Percentiles rank a stretch among this genome's conserved stretches.
Evolutionary conservation across 1,140 invertebrate genomes (phyloP).

Genomic region (Drosophila lowei): DNA sequence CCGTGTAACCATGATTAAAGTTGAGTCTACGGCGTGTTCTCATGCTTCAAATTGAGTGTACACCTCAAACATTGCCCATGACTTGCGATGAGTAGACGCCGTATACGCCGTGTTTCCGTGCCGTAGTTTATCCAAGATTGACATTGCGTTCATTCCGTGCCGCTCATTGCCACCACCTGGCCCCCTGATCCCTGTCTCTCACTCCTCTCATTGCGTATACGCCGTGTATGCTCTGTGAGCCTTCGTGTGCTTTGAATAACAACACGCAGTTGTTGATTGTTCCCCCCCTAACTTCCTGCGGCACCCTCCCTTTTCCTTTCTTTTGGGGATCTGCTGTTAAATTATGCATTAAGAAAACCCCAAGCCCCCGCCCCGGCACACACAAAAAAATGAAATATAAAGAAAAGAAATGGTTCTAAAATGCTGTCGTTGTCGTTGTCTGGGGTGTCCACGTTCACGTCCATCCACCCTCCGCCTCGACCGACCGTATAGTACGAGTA

Average conservation of each 20-base stretch:
- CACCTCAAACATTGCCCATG: slow-evolving; percentile 40
- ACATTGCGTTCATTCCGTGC: no score
- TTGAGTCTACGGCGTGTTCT: no score
- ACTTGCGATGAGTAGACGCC: slow-evolving; percentile 27
- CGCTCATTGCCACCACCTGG: no score
- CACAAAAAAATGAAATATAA: slow-evolving; percentile 40
- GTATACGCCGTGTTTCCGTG: slow-evolving; percentile 41
- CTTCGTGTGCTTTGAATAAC: slow-evolving; percentile 73
- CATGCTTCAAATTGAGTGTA: slow-evolving; percentile 46
- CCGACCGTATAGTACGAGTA: slow-evolving; percentile 41
- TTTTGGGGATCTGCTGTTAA: slow-evolving; percentile 65
- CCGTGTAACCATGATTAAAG: slow-evolving; percentile 23
- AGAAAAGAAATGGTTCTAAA: slow-evolving; percentile 49
- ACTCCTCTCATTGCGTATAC: no score
- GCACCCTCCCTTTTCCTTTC: slow-evolving; percentile 12
- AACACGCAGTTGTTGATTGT: slow-evolving; percentile 79
- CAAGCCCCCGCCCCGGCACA: slow-evolving; percentile 15
- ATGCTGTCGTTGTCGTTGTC: slow-evolving; percentile 43
- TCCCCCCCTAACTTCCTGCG: slow-evolving; percentile 72
- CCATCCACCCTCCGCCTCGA: slow-evolving; percentile 4
- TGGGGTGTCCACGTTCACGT: slow-evolving; percentile 47
- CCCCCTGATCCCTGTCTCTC: no score
- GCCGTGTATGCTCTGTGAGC: background rate
- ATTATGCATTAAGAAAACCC: slow-evolving; percentile 75
- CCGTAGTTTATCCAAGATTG: background rate